Conservation (phyloP, 2,797 vertebrate genomes). For the Enteromius unitaeniatus region DNA sequence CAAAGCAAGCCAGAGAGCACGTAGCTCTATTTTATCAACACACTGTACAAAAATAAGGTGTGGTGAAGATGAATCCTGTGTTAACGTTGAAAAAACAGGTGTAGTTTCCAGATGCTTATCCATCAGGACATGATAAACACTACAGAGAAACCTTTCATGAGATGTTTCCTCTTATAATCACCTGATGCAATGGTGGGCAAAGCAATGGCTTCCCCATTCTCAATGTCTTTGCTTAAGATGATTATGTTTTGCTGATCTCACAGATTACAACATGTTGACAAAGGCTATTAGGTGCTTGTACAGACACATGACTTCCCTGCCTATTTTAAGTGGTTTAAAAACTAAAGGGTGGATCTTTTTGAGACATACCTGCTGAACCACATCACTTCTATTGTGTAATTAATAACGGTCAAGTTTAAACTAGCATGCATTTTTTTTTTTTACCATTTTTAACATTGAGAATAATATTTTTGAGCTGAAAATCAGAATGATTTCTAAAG, state of each 20-base stretch:
- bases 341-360: background rate
- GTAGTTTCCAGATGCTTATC: background rate
- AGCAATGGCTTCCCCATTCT: conserved; percentile 13
- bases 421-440: background rate
- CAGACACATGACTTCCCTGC: background rate
- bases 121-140: conserved; percentile 1
- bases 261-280: conserved; percentile 71
- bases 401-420: background rate
- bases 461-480: background rate
- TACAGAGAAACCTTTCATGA: conserved; percentile 9
- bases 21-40: background rate
- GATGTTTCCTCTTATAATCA: conserved; percentile 2
- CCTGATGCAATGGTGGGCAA: conserved; percentile 3
- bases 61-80: background rate
- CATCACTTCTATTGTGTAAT: background rate
- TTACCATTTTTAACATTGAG: background rate
- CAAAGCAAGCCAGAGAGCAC: conserved; percentile 23
- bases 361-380: background rate
- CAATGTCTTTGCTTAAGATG: conserved; percentile 68
- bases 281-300: conserved; percentile 46
- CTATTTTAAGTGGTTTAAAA: conserved; percentile 14
- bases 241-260: conserved; percentile 79
- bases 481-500: background rate
- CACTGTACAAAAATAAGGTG: background rate
- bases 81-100: conserved; percentile 5